A percentile compares a stretch with the other conserved stretches of the same genome.
Conservation (phyloP, 2,888 invertebrate species). For the Dolichopus griseipennis region DNA sequence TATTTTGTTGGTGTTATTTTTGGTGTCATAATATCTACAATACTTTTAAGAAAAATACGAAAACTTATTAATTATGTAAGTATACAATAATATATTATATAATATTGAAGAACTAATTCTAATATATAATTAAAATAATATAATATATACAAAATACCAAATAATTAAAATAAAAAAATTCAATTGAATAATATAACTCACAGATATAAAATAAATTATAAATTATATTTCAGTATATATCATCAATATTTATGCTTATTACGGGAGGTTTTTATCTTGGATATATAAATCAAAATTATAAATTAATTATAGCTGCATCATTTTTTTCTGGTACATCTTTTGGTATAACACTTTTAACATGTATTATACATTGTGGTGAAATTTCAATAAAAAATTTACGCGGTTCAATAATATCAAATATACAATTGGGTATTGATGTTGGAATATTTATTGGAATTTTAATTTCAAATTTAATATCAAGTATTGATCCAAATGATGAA, state of each 20-base stretch:
- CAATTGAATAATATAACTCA: too few relatives aligned
- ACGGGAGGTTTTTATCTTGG: neutral
- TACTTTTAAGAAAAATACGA: neutral
- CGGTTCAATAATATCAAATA: neutral
- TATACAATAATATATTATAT: neutral
- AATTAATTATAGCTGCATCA: neutral
- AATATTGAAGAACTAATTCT: too few relatives aligned
- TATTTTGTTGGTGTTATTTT: neutral
- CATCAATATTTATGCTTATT: neutral
- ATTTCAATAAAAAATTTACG: neutral
- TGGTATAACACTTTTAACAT: conserved; percentile 8
- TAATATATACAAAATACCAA: too few relatives aligned
- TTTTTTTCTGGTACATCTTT: conserved; percentile 10
- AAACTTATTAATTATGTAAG: conserved; percentile 8
- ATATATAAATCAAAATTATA: neutral
- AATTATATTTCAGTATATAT: neutral
- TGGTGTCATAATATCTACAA: neutral
- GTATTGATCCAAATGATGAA: neutral
- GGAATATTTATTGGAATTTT: neutral
- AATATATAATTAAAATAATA: too few relatives aligned
- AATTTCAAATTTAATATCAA: neutral
- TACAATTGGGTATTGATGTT: neutral
- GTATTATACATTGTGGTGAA: conserved; percentile 7
- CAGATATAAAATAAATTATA: neutral
- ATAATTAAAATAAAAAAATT: too few relatives aligned